Evolutionary conservation across 2,797 vertebrate species (phyloP), one percentile per base, ranked within the genome.

Genomic region (Carduelis carduelis): DNA sequence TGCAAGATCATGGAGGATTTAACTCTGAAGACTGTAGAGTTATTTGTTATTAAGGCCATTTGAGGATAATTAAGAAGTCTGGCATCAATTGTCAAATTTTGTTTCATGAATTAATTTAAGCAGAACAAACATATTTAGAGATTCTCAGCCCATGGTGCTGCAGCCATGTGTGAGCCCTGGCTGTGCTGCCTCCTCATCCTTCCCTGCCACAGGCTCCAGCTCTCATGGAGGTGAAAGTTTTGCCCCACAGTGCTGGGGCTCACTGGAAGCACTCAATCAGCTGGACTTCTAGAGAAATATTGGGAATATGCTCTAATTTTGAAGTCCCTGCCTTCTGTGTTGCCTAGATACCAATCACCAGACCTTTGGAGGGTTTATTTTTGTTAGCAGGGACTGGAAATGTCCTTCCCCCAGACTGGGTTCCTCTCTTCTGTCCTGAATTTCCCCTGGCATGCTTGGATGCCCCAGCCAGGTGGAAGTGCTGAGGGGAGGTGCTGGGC

Each of bases 261-360:
- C 7, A 2, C 79, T 61, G 47, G 12, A 5, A 65, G 47, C n/a
- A 6, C 46, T 27, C 4, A 5, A 5, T 41, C 71, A 34, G 59
- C 83, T 27, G 53, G 65, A 28, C 53, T 37, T 2, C n/a, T 13
- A 21, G 8, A 71, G 80, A 23, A 83, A 69, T n/a, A 43, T 0
- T 21, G 63, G 77, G 64, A 86, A 74, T 27, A 30, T 0, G 10
- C 68, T 70, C 64, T 66, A n/a, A 66, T 80, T 94, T 28, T 56
- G 75, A 53, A 70, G 60, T 41, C 83, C 34, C 59, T 56, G 41
- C n/a, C 59, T 81, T n/a, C 60, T 30, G 52, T 5, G 94, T 93
- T 96, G 92, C 96, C 74, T 95, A 90, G 93, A 95, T 90, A 94
- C 92, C 52, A 1, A 59, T n/a, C 74, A 64, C 34, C 83, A 95